These are phyloP conservation scores for Polylopha cassiicola DNA, from an alignment of 2,888 invertebrate species.

Conservation along the genomic window DNA sequence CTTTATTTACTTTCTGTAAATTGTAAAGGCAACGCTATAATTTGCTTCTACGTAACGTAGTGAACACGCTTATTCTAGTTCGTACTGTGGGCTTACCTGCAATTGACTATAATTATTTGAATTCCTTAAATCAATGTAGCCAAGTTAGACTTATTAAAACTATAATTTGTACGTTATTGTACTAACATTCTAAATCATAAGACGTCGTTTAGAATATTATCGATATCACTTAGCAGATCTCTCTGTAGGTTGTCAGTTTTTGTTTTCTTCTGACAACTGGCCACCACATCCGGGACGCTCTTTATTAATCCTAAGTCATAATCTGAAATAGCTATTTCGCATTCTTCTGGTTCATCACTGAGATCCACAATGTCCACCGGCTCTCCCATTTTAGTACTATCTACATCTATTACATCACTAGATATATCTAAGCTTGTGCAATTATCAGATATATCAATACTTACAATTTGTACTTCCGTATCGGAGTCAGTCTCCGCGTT, in stretches of 20 bases:
- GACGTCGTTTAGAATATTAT: constrained; percentile 49
- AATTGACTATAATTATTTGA: no score
- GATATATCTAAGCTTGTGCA: constrained; percentile 39
- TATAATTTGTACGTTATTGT: constrained; percentile 17
- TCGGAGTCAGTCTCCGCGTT: constrained; percentile 56
- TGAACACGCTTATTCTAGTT: constrained; percentile 2
- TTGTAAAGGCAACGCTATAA: not conserved
- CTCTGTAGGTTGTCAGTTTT: constrained; percentile 37
- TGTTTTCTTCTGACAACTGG: constrained; percentile 54
- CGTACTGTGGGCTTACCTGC: constrained; percentile 8
- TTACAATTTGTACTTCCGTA: constrained; percentile 62
- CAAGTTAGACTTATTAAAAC: no score
- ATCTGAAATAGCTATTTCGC: constrained; percentile 43
- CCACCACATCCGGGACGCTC: constrained; percentile 67
- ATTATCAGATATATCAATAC: constrained; percentile 43
- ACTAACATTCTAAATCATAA: constrained; percentile 43
- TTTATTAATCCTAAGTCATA: constrained; percentile 49
- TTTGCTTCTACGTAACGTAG: constrained; percentile 1
- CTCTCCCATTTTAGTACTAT: constrained; percentile 42
- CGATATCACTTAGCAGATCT: constrained; percentile 47
- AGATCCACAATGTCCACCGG: constrained; percentile 59
- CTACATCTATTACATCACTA: constrained; percentile 56
- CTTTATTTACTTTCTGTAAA: not conserved
- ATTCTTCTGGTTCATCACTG: constrained; percentile 55
- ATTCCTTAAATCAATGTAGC: no score